Conservation (phyloP, 2,888 invertebrate genomes). For the Apamea monoglypha region DNA sequence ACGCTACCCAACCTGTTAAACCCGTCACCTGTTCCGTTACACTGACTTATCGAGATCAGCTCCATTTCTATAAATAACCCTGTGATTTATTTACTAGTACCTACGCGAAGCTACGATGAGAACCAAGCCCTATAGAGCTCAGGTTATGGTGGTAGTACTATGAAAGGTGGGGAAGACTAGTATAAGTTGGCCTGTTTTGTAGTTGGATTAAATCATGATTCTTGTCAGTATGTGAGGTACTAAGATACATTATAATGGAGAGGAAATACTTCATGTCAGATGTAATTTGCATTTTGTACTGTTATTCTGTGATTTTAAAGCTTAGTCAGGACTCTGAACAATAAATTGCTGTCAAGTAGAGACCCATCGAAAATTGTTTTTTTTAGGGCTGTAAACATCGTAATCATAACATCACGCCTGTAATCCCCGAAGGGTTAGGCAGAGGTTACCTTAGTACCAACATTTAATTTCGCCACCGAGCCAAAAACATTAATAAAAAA, state of each 20-base stretch:
- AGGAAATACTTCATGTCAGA: neutral
- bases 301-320: neutral
- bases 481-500: too few species aligned
- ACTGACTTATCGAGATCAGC: constrained; percentile 48
- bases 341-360: neutral
- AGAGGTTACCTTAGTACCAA: too few species aligned
- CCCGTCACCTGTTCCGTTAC: constrained; percentile 55
- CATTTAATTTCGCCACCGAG: neutral
- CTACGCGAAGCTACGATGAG: constrained; percentile 29
- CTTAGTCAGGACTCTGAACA: too few species aligned
- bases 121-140: constrained; percentile 21
- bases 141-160: neutral
- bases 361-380: neutral
- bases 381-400: too few species aligned
- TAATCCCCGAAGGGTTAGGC: neutral
- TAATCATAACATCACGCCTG: neutral
- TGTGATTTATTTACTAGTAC: constrained; percentile 41
- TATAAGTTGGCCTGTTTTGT: constrained; percentile 8
- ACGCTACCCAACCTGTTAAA: constrained; percentile 49
- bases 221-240: constrained; percentile 6
- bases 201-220: constrained; percentile 14
- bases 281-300: constrained; percentile 6
- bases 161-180: neutral
- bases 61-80: constrained; percentile 55
- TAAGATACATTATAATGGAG: constrained; percentile 9